Evolutionary conservation across 1,140 invertebrate species (phyloP), one percentile per base, ranked within the genome.

Genomic region (Sipha flava): DNA sequence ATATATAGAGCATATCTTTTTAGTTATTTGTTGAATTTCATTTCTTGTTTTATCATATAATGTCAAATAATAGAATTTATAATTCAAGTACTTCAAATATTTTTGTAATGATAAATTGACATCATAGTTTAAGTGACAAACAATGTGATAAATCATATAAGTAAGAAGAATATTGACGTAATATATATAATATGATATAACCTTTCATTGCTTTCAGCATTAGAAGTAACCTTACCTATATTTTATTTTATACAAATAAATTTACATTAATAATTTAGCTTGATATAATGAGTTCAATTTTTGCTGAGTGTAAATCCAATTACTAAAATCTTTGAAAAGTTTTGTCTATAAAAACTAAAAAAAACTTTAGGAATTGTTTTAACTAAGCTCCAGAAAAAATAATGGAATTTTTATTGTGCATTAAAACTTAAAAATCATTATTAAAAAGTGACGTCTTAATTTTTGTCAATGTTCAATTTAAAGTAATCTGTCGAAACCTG

Each of bases 401-500:
- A 43, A 18, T 6, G 31, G 10, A 29, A 45, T n/a, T n/a, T 45
- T 3, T 1, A 18, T 29, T 23, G 16, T n/a, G 14, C 12, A 3
- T 59, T 16, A 16, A 2, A 31, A 31, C 29, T 14, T 59, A 59
- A 59, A 59, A 59, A 59, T 29, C 16, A 12, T 45, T 6, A 66
- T 66, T 23, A 21, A 45, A 66, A 43, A 18, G 10, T 29, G 37
- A 70, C 26, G 29, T 1, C 16, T 68, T 45, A 26, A 45, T 10
- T 68, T 18, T 68, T 45, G 40, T 45, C 23, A 29, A 26, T 9
- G 29, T 7, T 47, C 23, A 45, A 45, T 16, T 47, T 12, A 16
- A 29, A 34, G 5, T 52, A 21, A 54, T 75, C 47, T 75, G 70
- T 75, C n/a, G n/a, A 75, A 73, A 73, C 45, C 10, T 73, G 70